Percentiles rank a stretch among this genome's conserved stretches.
These are phyloP conservation scores for Psylliodes chrysocephalus DNA, from an alignment of 2,888 invertebrate species.

Conservation along the genomic window DNA sequence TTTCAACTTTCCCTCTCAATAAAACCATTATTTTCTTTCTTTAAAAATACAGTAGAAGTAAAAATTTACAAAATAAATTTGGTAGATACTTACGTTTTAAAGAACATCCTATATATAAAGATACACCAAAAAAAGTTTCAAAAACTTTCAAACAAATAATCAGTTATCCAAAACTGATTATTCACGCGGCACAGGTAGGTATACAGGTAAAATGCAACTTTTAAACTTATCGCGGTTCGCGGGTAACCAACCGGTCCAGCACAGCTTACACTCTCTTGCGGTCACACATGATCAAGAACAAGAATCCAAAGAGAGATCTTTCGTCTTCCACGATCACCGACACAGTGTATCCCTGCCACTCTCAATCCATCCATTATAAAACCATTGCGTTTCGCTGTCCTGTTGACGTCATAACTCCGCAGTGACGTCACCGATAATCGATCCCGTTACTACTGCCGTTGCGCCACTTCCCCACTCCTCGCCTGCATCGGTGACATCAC, in stretches of 20 bases:
- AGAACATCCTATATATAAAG: background rate
- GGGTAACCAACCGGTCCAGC: conserved; percentile 21
- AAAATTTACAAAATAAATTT: too few relatives aligned
- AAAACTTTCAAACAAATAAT: background rate
- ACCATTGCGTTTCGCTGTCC: conserved; percentile 57
- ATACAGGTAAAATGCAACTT: background rate
- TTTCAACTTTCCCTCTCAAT: too few relatives aligned
- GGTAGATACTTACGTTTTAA: conserved; percentile 4
- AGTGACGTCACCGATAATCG: conserved; percentile 59
- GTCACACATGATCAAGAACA: conserved; percentile 26
- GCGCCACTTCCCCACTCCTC: conserved; percentile 38
- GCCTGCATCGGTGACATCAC: background rate
- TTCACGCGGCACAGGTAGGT: background rate
- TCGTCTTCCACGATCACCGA: conserved; percentile 55
- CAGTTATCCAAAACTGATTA: background rate
- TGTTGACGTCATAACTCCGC: conserved; percentile 58
- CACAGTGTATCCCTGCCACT: conserved; percentile 62
- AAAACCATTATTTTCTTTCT: too few relatives aligned
- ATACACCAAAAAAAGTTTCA: background rate
- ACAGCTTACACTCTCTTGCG: conserved; percentile 20
- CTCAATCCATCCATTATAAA: conserved; percentile 63
- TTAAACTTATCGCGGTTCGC: conserved; percentile 5
- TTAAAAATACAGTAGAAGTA: too few relatives aligned
- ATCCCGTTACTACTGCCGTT: conserved; percentile 56
- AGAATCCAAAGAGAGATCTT: conserved; percentile 47